These are phyloP conservation scores for Unio delphinus DNA, from an alignment of 2,888 invertebrate species.

Conservation along the genomic window DNA sequence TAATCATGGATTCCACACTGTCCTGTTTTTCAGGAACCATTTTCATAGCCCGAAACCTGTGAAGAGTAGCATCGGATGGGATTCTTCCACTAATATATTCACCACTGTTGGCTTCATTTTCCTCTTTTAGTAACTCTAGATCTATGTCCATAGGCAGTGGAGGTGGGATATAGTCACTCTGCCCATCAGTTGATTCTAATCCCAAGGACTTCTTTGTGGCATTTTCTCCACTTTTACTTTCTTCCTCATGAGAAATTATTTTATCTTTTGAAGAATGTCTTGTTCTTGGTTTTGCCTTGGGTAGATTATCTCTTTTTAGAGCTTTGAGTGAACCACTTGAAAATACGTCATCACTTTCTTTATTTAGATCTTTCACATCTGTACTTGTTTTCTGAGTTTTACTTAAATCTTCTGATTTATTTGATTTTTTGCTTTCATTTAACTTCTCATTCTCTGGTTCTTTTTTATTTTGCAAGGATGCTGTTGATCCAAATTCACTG, in stretches of 20 bases:
- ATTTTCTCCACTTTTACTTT: neutral
- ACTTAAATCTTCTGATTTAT: slow-evolving; percentile 5
- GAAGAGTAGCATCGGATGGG: slow-evolving; percentile 52
- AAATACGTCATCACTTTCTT: slow-evolving; percentile 3
- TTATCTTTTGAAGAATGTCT: neutral
- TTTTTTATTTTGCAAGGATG: slow-evolving; percentile 30
- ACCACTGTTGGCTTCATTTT: slow-evolving; percentile 17
- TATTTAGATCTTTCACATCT: neutral
- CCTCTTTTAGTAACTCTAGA: slow-evolving; percentile 28
- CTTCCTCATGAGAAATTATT: neutral
- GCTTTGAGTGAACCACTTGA: too few relatives aligned
- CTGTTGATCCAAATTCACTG: slow-evolving; percentile 52
- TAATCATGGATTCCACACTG: slow-evolving; percentile 51
- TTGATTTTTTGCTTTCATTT: neutral
- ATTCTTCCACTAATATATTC: slow-evolving; percentile 28
- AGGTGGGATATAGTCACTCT: slow-evolving; percentile 16
- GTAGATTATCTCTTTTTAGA: too few relatives aligned
- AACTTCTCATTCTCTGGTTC: too few relatives aligned
- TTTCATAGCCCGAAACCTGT: slow-evolving; percentile 49
- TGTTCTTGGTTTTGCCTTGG: too few relatives aligned
- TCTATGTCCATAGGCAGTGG: slow-evolving; percentile 43
- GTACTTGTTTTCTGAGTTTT: slow-evolving; percentile 1
- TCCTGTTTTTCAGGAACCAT: slow-evolving; percentile 48
- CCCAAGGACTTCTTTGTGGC: neutral
- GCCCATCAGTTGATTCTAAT: too few relatives aligned